A percentile compares a stretch with the other conserved stretches of the same genome.
Conservation (phyloP, 2,113 vertebrate genomes). For the Eptesicus fuscus region DNA sequence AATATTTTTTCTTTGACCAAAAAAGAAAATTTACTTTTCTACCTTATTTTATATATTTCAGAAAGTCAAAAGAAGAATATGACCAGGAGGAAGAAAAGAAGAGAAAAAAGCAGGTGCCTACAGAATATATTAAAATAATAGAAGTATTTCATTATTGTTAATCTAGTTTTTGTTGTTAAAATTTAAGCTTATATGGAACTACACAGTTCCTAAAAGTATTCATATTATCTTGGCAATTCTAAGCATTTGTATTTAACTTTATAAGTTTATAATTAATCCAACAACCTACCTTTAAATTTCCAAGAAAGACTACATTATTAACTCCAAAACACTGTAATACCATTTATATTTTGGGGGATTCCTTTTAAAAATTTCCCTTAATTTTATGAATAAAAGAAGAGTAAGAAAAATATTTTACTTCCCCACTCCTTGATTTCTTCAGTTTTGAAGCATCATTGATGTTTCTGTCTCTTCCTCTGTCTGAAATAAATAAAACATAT, state of each 20-base stretch:
- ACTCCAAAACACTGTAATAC: neutral
- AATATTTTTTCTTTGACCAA: constrained; percentile 40
- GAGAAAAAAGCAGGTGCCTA: constrained; percentile 78
- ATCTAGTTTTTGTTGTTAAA: neutral
- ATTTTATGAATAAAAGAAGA: constrained; percentile 7
- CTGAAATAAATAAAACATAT: too few species aligned
- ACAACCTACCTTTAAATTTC: neutral
- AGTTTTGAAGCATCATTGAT: constrained; percentile 5
- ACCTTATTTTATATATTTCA: constrained; percentile 73
- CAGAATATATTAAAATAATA: neutral
- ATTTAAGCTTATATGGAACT: neutral
- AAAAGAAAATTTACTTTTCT: constrained; percentile 40
- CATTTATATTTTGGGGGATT: neutral
- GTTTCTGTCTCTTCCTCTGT: too few species aligned
- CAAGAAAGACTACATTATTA: neutral
- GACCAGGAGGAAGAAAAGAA: constrained; percentile 88
- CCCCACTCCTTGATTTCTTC: neutral
- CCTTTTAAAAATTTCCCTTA: neutral
- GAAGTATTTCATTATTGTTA: neutral
- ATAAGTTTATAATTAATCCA: neutral
- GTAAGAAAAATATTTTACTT: constrained; percentile 31
- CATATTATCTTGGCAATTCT: neutral
- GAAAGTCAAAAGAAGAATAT: constrained; percentile 97
- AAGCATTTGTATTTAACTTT: constrained; percentile 20
- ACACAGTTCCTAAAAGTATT: neutral